Evolutionary conservation across 2,113 vertebrate genomes (phyloP).

Genomic region (Xiphophorus couchianus): DNA sequence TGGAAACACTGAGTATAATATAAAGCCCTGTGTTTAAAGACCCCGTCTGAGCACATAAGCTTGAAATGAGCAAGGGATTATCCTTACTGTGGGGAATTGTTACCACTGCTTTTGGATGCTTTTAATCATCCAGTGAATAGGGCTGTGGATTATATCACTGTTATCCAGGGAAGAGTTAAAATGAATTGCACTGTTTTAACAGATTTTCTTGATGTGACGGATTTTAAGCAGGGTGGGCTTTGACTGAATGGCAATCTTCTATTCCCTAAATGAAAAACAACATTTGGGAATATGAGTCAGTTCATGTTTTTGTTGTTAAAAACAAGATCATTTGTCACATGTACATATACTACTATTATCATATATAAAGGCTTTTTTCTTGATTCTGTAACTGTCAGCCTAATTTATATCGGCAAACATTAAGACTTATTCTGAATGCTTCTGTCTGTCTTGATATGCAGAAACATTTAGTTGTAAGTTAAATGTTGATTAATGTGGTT

Average conservation of each 20-base stretch:
- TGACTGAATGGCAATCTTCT: slow-evolving; percentile 10
- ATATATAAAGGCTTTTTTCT: slow-evolving; percentile 17
- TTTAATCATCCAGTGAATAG: slow-evolving; percentile 58
- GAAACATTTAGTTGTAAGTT: background rate
- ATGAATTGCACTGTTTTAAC: slow-evolving; percentile 47
- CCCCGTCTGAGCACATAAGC: slow-evolving; percentile 62
- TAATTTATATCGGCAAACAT: slow-evolving; percentile 12
- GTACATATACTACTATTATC: slow-evolving; percentile 3
- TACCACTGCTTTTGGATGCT: slow-evolving; percentile 46
- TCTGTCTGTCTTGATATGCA: background rate
- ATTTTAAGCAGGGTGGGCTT: slow-evolving; percentile 45
- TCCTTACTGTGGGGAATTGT: slow-evolving; percentile 52
- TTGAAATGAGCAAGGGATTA: slow-evolving; percentile 75
- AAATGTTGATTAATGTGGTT: background rate
- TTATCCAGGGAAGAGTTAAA: slow-evolving; percentile 43
- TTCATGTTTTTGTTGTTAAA: background rate
- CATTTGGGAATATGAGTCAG: slow-evolving; percentile 16
- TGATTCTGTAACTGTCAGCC: slow-evolving; percentile 10
- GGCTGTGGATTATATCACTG: slow-evolving; percentile 39
- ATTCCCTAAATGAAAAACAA: slow-evolving; percentile 25
- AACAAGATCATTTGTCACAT: slow-evolving; percentile 30
- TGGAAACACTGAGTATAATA: slow-evolving; percentile 62
- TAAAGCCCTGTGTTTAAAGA: slow-evolving; percentile 72
- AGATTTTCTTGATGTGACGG: slow-evolving; percentile 49
- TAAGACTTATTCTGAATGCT: background rate